These are phyloP conservation scores for Bufotes viridis DNA, from an alignment of 2,797 vertebrate species.

Conservation along the genomic window DNA sequence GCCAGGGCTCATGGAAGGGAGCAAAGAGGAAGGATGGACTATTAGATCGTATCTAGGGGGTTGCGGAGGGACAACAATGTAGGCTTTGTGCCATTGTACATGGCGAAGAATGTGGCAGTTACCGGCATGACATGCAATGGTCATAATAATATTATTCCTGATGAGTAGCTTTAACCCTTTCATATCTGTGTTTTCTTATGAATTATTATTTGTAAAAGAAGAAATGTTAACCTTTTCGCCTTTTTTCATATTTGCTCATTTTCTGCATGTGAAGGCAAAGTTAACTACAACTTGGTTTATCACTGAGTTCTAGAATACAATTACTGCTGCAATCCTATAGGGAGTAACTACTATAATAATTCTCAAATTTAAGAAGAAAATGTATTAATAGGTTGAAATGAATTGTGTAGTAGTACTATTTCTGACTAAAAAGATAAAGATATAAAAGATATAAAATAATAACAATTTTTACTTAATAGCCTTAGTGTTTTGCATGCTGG, in stretches of 20 bases:
- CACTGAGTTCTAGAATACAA: no score
- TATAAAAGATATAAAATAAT: no score
- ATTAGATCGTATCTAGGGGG: slow-evolving; percentile 60
- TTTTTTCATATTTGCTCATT: background rate
- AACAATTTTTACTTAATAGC: no score
- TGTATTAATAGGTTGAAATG: no score
- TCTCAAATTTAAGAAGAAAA: no score
- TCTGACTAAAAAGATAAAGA: no score
- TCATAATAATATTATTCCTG: slow-evolving; percentile 21
- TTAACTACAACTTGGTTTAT: background rate
- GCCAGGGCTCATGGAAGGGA: slow-evolving; percentile 54
- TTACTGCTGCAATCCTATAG: no score
- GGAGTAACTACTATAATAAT: no score
- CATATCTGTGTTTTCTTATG: background rate
- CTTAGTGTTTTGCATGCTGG: no score
- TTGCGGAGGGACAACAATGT: slow-evolving; percentile 57
- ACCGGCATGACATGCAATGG: slow-evolving; percentile 35
- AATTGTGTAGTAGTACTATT: no score
- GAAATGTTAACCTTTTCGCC: no score
- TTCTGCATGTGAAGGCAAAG: background rate
- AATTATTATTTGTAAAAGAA: background rate
- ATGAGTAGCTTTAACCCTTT: slow-evolving; percentile 10
- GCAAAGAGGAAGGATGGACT: slow-evolving; percentile 38
- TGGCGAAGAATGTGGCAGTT: slow-evolving; percentile 54
- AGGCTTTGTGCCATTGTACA: slow-evolving; percentile 59